phyloP scores from a whole-genome alignment of 2,888 invertebrate species.

The Mimumesa dahlbomi region DNA sequence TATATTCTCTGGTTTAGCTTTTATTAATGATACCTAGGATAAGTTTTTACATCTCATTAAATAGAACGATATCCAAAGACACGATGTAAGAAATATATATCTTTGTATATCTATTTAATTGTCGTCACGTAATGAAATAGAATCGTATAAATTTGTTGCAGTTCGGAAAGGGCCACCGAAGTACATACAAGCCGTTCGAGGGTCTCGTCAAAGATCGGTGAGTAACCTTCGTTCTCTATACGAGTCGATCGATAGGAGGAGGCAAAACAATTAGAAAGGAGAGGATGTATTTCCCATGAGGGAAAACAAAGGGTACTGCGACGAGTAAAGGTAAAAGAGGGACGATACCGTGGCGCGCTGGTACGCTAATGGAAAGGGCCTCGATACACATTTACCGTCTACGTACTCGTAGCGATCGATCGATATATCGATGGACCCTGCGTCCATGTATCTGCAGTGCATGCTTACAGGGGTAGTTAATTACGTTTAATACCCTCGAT shows the following conservation, averaged over 20 bases:
- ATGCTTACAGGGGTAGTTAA: conserved; percentile 74
- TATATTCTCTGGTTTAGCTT: no score
- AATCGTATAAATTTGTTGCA: conserved; percentile 38
- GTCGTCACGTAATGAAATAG: no score
- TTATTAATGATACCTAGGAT: no score
- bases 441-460: conserved; percentile 54
- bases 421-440: conserved; percentile 73
- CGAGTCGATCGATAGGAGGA: conserved; percentile 44
- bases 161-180: conserved; percentile 20
- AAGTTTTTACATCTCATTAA: no score
- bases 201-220: conserved; percentile 48
- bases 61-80: no score
- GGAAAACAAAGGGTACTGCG: conserved; percentile 63
- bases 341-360: conserved; percentile 51
- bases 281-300: conserved; percentile 70
- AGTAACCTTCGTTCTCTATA: conserved; percentile 47
- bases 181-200: not conserved
- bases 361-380: conserved; percentile 75
- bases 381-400: conserved; percentile 65
- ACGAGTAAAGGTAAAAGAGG: conserved; percentile 60
- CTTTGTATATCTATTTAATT: no score
- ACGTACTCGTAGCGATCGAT: conserved; percentile 66
- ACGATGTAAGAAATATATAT: no score
- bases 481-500: conserved; percentile 78
- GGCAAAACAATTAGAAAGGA: conserved; percentile 71